phyloP scores from a whole-genome alignment of 2,797 vertebrate species.

The Meriones psammophilus region DNA sequence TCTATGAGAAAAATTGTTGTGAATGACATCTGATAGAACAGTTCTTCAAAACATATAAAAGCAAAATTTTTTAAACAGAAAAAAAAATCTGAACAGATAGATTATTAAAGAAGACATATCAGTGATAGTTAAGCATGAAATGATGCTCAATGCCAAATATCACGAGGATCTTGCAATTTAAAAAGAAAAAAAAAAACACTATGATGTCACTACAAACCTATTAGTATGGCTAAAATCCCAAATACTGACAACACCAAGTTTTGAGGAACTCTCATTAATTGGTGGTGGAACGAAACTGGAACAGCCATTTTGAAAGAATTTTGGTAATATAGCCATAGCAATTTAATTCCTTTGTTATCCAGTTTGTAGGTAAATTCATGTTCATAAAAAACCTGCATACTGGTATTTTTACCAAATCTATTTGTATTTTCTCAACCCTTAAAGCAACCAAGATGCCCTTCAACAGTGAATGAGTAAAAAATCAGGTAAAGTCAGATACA shows the following conservation, averaged over 20 bases:
- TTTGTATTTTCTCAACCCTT: conserved; percentile 3
- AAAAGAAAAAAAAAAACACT: not conserved
- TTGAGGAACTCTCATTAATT: not conserved
- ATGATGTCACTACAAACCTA: not conserved
- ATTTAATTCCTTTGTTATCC: not conserved
- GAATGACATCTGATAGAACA: not conserved
- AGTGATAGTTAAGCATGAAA: conserved; percentile 5
- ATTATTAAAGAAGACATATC: not conserved
- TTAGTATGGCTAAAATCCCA: not conserved
- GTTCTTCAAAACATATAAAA: not conserved
- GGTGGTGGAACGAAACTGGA: not conserved
- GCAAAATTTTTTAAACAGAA: not conserved
- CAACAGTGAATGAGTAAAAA: conserved; percentile 42
- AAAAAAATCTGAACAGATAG: conserved; percentile 2
- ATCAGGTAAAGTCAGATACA: not conserved
- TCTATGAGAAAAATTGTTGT: not conserved
- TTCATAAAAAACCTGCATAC: not conserved
- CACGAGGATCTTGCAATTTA: not conserved
- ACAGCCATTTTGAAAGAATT: conserved; percentile 13
- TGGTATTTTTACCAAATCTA: not conserved
- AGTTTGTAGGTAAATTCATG: not conserved
- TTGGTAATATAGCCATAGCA: not conserved
- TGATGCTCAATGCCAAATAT: not conserved
- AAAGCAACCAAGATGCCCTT: conserved; percentile 29
- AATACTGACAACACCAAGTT: not conserved